Base-by-base conservation (phyloP, 2,888 invertebrate genomes). In the Gonocerus acuteangulatus region DNA sequence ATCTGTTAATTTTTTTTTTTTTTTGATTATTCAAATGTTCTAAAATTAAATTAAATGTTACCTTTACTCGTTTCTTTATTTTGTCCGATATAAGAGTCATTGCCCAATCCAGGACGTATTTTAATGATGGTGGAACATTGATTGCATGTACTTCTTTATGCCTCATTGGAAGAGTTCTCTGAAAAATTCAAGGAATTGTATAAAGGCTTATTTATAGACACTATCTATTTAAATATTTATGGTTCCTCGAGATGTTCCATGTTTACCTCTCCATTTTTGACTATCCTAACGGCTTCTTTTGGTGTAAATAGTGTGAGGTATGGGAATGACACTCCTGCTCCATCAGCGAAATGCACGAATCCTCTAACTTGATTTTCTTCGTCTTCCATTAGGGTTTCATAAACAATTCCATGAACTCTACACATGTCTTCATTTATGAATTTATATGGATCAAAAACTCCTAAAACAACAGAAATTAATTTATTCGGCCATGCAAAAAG, bases 91-190 rank as follows among this genome's bases (percentile, higher is more conserved):
- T 80, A 67, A 92, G 77, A 2, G 87, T 85, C 48, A 89, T 82
- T 6, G 84, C 86, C 71, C 92, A 86, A 72, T 92, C 90, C 69
- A 91, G 86, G 68, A 92, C 79, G 71, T 88, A 86, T 11, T 85
- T 83, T 13, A 90, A 89, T 70, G 84, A 87, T 48, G 83, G 79
- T 1, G 91, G 90, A 64, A 93, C 85, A 72, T 91, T 90, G 62
- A 93, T 79, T 71, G 92, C 88, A 72, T 93, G 90, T 0, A 91
- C 87, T 68, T 86, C 82, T 73, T 93, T 93, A 75, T 92, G 92
- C 19, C 93, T 79, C 87, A 93, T 89, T 1, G 94, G 94, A 16
- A 91, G 87, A 1, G 91, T 88, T 73, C 87, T 89, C 85, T 88
- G 77, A 71, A 89, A 85, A 84, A 57, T 27, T 44, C 13, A 45